phyloP scores from a whole-genome alignment of 2,888 invertebrate species.

The Amphipoea lucens region DNA sequence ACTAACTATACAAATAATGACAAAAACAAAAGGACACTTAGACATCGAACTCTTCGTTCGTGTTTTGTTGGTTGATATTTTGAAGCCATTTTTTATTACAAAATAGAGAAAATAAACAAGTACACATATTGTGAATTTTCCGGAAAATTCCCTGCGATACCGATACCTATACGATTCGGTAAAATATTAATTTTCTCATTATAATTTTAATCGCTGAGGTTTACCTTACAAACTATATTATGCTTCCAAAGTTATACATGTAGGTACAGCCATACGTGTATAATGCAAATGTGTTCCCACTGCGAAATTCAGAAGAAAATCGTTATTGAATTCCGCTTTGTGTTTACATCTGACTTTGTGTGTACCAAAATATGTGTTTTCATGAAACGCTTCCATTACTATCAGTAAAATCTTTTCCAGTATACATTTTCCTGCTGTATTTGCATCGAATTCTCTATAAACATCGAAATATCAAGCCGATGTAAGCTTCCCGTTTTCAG shows the following conservation, averaged over 20 bases:
- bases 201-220: neutral
- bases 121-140: neutral
- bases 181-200: neutral
- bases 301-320: slow-evolving; percentile 25
- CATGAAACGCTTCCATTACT: slow-evolving; percentile 9
- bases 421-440: slow-evolving; percentile 25
- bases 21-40: too few species aligned
- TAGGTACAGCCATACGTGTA: neutral
- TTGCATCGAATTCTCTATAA: slow-evolving; percentile 13
- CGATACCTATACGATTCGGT: neutral
- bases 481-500: slow-evolving; percentile 26
- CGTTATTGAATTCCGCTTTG: slow-evolving; percentile 30
- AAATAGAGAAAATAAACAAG: neutral
- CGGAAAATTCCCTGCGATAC: too few species aligned
- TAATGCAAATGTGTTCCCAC: slow-evolving; percentile 2
- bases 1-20: too few species aligned
- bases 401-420: slow-evolving; percentile 28
- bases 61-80: neutral
- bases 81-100: neutral
- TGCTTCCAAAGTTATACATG: neutral
- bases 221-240: neutral
- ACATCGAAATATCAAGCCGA: slow-evolving; percentile 29
- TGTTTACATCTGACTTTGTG: slow-evolving; percentile 32
- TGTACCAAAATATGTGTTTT: slow-evolving; percentile 42
- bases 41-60: too few species aligned